Evolutionary conservation across 2,113 vertebrate species (phyloP), one percentile per base, ranked within the genome.

Genomic region (Tupaia tana): DNA sequence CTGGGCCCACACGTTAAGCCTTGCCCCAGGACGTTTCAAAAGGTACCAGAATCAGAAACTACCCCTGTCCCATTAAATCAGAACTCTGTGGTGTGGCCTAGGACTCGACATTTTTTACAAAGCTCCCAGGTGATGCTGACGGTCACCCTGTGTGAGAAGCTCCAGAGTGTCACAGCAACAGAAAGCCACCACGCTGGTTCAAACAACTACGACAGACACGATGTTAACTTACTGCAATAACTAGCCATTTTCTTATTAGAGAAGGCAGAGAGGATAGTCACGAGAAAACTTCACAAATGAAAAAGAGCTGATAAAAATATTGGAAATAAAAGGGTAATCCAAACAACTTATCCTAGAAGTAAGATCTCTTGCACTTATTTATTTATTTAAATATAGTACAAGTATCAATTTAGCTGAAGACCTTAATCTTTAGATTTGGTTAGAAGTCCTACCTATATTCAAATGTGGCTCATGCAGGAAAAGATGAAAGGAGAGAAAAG

Each of bases 381-480:
- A 58, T 89, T 90, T 87, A 82, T 74, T 79, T 89, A 91, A 96
- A 95, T 86, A 89, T 3, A 95, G 52, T 5, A 31, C 15, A 91
- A 70, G 66, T 63, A 78, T 52, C 58, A 79, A 63, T 70, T 95
- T 86, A 95, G 54, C 10, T 61, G 71, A 91, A 83, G 31, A 69
- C 22, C 25, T 94, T 83, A 84, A 80, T 86, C 73, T 94, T 94
- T 58, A 96, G 34, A 93, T 52, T 15, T 86, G 87, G 86, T 96
- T 61, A 92, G 67, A 96, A 95, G 27, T 86, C 86, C 70, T 85
- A 85, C 52, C 43, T 91, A 56, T 69, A 64, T 63, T 93, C 77
- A 77, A 56, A 10, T 69, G 52, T 96, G 95, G 22, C 78, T 96
- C 61, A 69, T 54, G 29, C 29, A 95, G 67, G 34, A 92, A 92